Evolutionary conservation across 2,113 vertebrate species (phyloP).

Genomic region (Ellobius talpinus): DNA sequence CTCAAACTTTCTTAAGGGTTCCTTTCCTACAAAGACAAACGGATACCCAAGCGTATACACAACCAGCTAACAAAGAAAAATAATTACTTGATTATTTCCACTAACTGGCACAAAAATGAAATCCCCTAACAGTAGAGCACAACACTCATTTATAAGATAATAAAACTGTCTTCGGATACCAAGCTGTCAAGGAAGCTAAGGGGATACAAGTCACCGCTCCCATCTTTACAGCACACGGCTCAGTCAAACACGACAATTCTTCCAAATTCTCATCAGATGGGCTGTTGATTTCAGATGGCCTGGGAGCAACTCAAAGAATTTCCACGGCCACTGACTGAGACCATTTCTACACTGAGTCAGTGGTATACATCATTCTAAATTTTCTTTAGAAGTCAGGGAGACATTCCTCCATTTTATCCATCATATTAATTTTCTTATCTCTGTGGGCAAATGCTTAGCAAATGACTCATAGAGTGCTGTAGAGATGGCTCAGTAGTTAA

Average conservation of each 20-base stretch:
- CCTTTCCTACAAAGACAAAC: not conserved
- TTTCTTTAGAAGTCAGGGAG: not conserved
- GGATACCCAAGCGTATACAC: not conserved
- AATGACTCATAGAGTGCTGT: too few species aligned
- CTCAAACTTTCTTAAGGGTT: not conserved
- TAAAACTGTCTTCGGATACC: not conserved
- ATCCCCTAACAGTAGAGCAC: not conserved
- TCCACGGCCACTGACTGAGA: not conserved
- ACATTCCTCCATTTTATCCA: not conserved
- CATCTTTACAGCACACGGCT: not conserved
- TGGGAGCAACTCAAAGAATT: not conserved
- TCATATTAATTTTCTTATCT: not conserved
- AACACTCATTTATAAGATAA: not conserved
- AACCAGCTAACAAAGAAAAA: not conserved
- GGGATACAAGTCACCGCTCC: not conserved
- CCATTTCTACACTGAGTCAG: not conserved
- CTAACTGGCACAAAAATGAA: not conserved
- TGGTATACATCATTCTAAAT: not conserved
- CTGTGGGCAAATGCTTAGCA: not conserved
- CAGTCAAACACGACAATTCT: not conserved
- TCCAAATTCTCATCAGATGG: not conserved
- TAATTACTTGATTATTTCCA: not conserved
- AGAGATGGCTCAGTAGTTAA: not conserved
- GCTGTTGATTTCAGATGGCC: not conserved
- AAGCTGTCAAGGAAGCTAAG: conserved; percentile 16